A percentile compares a stretch with the other conserved stretches of the same genome.
Conservation (phyloP, 2,797 vertebrate species). For the Manis crassicaudata region DNA sequence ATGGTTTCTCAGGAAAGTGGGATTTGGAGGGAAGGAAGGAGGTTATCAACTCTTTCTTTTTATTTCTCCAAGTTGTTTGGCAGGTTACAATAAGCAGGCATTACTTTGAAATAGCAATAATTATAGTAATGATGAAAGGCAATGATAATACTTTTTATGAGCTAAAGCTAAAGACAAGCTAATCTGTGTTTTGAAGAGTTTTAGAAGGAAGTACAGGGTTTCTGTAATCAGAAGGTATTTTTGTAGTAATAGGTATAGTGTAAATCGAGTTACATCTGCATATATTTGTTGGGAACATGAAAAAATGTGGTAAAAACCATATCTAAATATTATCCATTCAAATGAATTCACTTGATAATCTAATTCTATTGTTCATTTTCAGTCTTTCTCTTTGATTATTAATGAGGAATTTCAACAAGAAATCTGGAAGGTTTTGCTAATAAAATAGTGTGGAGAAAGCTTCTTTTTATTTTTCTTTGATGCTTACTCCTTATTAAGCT, state of each 20-base stretch:
- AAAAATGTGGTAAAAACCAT: neutral
- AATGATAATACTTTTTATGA: slow-evolving; percentile 38
- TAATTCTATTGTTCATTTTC: slow-evolving; percentile 32
- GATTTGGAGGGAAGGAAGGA: neutral
- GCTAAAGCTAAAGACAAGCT: slow-evolving; percentile 22
- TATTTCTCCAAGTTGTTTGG: neutral
- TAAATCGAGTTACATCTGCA: neutral
- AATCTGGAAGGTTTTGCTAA: slow-evolving; percentile 35
- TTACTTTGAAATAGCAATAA: slow-evolving; percentile 43
- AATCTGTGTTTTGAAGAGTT: neutral
- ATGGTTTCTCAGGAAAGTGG: neutral
- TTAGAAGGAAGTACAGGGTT: neutral
- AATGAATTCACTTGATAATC: slow-evolving; percentile 54
- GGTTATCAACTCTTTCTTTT: neutral
- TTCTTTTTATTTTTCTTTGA: slow-evolving; percentile 32
- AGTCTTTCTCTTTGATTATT: slow-evolving; percentile 49
- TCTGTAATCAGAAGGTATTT: neutral
- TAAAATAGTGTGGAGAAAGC: neutral
- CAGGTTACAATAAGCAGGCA: neutral
- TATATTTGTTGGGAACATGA: slow-evolving; percentile 16
- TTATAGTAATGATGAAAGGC: slow-evolving; percentile 46
- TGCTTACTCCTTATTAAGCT: slow-evolving; percentile 27
- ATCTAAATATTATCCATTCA: slow-evolving; percentile 22
- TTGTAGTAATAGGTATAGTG: neutral
- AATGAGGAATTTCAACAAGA: slow-evolving; percentile 42